A percentile compares a stretch with the other conserved stretches of the same genome.
These are phyloP conservation scores for Ctenicera cuprea DNA, from an alignment of 2,888 invertebrate genomes.

Conservation along the genomic window DNA sequence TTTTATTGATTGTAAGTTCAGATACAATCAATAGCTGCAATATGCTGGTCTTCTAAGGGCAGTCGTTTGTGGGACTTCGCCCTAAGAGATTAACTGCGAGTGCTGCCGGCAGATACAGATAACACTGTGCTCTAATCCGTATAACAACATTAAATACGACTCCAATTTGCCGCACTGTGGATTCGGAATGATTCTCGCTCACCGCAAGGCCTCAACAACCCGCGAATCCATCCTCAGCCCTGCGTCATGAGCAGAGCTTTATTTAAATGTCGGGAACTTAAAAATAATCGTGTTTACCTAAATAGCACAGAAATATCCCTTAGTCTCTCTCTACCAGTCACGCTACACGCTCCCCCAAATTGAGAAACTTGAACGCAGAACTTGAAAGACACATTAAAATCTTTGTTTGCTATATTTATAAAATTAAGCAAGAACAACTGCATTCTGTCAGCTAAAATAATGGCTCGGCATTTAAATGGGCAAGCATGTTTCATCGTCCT, in stretches of 20 bases:
- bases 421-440: slow-evolving; percentile 63
- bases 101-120: slow-evolving; percentile 71
- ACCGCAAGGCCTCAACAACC: slow-evolving; percentile 67
- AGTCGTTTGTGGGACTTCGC: slow-evolving; percentile 56
- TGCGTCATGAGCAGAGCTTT: slow-evolving; percentile 60
- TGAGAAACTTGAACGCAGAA: slow-evolving; percentile 58
- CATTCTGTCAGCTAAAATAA: slow-evolving; percentile 57
- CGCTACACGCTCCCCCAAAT: slow-evolving; percentile 62
- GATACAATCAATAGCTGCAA: slow-evolving; percentile 53
- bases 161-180: slow-evolving; percentile 75
- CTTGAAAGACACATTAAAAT: slow-evolving; percentile 62
- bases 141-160: slow-evolving; percentile 75
- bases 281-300: slow-evolving; percentile 65
- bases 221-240: slow-evolving; percentile 62
- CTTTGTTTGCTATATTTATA: slow-evolving; percentile 64
- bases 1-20: slow-evolving; percentile 47
- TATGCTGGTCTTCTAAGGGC: slow-evolving; percentile 53
- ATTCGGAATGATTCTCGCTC: slow-evolving; percentile 70
- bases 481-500: slow-evolving; percentile 55
- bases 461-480: slow-evolving; percentile 57
- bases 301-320: slow-evolving; percentile 61
- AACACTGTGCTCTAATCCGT: slow-evolving; percentile 71
- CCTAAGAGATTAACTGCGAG: slow-evolving; percentile 70
- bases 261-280: slow-evolving; percentile 63
- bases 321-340: slow-evolving; percentile 59